Conservation (phyloP, 2,113 vertebrate species). For the Octodon degus region DNA sequence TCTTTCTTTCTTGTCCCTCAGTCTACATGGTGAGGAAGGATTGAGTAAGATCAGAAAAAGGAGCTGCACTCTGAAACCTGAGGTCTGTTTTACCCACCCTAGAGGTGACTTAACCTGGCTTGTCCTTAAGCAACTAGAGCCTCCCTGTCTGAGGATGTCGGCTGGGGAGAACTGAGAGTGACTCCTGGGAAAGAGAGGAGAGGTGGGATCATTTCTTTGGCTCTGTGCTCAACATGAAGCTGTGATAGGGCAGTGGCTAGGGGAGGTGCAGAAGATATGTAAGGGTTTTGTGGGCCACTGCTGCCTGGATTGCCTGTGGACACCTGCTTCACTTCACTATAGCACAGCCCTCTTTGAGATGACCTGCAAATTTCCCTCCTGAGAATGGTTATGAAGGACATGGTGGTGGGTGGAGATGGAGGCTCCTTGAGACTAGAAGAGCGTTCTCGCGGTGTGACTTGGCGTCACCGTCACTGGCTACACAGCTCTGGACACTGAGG, state of each 20-base stretch:
- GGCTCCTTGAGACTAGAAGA: background rate
- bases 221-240: background rate
- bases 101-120: background rate
- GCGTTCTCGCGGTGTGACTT: background rate
- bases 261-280: too few relatives aligned
- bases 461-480: rapidly evolving
- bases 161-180: background rate
- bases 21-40: background rate
- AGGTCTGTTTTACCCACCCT: background rate
- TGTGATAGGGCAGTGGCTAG: too few relatives aligned
- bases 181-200: background rate
- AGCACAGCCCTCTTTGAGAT: background rate
- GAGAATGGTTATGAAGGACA: rapidly evolving
- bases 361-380: too few relatives aligned
- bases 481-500: background rate
- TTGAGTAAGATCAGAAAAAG: background rate
- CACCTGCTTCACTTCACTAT: background rate
- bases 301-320: background rate
- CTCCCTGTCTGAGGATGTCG: background rate
- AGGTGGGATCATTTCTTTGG: too few relatives aligned
- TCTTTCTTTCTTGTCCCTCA: background rate
- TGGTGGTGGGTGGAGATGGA: too few relatives aligned
- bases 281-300: too few relatives aligned
- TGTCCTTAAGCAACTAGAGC: background rate
- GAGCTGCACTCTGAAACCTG: background rate